Conservation (phyloP, 2,797 vertebrate genomes). For the Ciconia nigra region DNA sequence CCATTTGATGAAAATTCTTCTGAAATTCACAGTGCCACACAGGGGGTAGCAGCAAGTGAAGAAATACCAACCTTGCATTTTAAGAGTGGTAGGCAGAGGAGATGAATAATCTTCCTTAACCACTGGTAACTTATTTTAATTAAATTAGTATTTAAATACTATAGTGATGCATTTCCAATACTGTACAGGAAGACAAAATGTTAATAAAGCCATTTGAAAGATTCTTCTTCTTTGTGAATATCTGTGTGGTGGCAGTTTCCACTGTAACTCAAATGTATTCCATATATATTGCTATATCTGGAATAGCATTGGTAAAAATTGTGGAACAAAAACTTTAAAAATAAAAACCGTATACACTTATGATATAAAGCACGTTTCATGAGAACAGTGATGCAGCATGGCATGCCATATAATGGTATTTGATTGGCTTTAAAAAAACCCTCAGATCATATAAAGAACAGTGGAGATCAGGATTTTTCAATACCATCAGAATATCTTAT, state of each 20-base stretch:
- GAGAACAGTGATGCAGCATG: neutral
- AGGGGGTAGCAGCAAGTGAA: neutral
- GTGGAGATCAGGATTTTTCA: neutral
- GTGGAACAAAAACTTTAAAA: neutral
- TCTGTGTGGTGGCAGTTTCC: neutral
- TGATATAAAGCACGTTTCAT: neutral
- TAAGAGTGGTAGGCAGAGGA: neutral
- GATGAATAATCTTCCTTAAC: neutral
- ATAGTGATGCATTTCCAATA: neutral
- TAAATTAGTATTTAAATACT: neutral
- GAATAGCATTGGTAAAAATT: neutral
- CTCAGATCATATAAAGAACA: neutral
- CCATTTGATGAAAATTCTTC: neutral
- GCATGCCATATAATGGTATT: neutral
- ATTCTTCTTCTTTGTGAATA: neutral
- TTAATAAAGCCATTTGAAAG: neutral
- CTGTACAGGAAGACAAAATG: neutral
- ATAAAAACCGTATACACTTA: neutral
- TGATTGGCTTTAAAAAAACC: neutral
- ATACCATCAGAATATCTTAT: neutral
- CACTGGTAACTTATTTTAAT: neutral
- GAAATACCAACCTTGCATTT: neutral
- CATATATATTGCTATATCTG: neutral
- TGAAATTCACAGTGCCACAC: neutral
- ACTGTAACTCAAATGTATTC: neutral